Percentiles rank a stretch among this genome's conserved stretches.
Evolutionary conservation across 2,113 vertebrate species (phyloP).

Genomic region (Rana temporaria): DNA sequence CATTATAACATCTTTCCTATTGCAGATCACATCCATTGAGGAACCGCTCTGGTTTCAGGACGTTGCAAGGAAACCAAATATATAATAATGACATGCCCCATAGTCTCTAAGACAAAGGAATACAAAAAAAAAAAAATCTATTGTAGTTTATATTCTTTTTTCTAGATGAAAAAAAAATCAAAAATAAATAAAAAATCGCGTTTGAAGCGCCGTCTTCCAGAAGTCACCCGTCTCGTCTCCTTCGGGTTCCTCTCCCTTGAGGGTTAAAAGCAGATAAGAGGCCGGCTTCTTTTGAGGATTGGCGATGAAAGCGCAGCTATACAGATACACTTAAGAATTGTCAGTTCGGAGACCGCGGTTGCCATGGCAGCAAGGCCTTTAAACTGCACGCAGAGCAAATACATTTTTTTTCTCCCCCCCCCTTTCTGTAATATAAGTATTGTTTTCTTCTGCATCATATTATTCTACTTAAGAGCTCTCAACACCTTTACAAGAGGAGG

Average conservation of each 20-base stretch:
- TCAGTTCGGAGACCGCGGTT: slow-evolving; percentile 41
- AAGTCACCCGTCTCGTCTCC: background rate
- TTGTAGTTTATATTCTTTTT: too few relatives aligned
- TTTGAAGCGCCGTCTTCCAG: background rate
- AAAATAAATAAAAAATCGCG: too few relatives aligned
- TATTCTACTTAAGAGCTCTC: background rate
- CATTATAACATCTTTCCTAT: too few relatives aligned
- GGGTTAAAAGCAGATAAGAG: slow-evolving; percentile 42
- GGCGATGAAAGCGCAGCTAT: background rate
- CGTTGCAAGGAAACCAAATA: too few relatives aligned
- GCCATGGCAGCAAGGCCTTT: slow-evolving; percentile 53
- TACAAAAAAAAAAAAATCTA: too few relatives aligned
- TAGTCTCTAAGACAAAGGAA: too few relatives aligned
- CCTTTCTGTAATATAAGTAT: background rate
- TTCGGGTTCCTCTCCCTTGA: background rate
- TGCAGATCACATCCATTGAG: too few relatives aligned
- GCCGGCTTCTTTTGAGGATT: background rate
- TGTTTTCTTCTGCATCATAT: background rate
- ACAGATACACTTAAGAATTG: slow-evolving; percentile 17
- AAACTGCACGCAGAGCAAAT: slow-evolving; percentile 21
- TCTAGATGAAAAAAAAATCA: too few relatives aligned
- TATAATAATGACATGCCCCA: too few relatives aligned
- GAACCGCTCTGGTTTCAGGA: too few relatives aligned
- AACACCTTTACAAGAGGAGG: too few relatives aligned
- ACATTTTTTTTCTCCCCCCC: background rate